A percentile compares a stretch with the other conserved stretches of the same genome.
These are phyloP conservation scores for Myzus persicae DNA, from an alignment of 1,140 invertebrate genomes.

Conservation along the genomic window DNA sequence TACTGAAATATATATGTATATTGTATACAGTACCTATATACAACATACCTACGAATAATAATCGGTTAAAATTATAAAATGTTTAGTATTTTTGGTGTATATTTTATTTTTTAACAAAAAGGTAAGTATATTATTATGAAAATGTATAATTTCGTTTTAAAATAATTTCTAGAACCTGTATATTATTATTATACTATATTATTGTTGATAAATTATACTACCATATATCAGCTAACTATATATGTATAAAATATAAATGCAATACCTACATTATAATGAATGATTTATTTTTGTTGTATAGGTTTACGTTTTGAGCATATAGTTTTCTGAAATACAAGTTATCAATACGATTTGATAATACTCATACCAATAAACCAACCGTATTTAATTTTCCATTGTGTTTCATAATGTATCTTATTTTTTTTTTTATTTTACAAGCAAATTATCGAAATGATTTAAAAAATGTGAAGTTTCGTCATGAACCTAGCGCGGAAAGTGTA, in stretches of 20 bases:
- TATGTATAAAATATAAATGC: background rate
- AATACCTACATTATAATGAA: background rate
- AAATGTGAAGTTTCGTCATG: background rate
- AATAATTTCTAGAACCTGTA: background rate
- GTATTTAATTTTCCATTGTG: background rate
- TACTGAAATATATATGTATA: background rate
- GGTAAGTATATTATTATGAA: background rate
- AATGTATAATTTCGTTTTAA: background rate
- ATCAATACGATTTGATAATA: background rate
- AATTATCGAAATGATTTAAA: background rate
- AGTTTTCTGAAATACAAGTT: background rate
- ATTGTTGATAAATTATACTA: background rate
- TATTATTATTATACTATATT: background rate
- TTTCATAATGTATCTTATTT: background rate
- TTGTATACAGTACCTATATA: background rate
- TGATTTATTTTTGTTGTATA: background rate
- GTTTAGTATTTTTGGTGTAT: slow-evolving; percentile 17
- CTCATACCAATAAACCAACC: background rate
- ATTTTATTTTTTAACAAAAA: background rate
- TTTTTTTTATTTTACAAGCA: background rate
- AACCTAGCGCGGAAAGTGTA: background rate
- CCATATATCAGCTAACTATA: background rate
- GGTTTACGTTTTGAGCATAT: background rate
- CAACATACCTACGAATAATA: background rate
- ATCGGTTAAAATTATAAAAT: slow-evolving; percentile 9